These are phyloP conservation scores for Acipenser ruthenus DNA, from an alignment of 2,797 vertebrate genomes.

Conservation along the genomic window DNA sequence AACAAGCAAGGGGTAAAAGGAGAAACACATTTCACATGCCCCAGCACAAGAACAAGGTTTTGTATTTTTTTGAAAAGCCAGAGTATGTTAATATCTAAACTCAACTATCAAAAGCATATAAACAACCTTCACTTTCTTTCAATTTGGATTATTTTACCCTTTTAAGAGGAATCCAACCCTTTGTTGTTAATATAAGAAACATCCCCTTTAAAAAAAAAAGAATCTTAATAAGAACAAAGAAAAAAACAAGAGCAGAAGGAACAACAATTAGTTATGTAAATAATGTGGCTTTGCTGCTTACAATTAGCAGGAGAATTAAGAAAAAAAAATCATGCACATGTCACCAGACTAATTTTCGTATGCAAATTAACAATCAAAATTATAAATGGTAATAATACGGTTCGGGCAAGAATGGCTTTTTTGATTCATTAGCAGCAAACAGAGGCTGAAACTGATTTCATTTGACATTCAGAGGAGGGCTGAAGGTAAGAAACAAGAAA, in stretches of 20 bases:
- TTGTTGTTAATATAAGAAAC: slow-evolving; percentile 33
- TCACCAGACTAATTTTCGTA: slow-evolving; percentile 95
- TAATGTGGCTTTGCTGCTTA: slow-evolving; percentile 98
- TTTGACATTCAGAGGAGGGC: slow-evolving; percentile 61
- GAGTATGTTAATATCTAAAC: no score
- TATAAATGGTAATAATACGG: slow-evolving; percentile 95
- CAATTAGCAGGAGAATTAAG: slow-evolving; percentile 85
- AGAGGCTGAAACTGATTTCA: slow-evolving; percentile 61
- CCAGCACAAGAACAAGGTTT: no score
- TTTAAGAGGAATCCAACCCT: no score
- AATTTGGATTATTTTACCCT: no score
- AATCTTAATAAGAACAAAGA: slow-evolving; percentile 47
- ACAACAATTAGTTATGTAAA: slow-evolving; percentile 99
- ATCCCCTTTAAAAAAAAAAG: slow-evolving; percentile 47
- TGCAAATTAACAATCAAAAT: slow-evolving; percentile 98
- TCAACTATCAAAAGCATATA: no score
- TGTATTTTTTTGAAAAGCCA: no score
- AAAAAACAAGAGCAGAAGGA: slow-evolving; percentile 88
- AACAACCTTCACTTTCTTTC: no score
- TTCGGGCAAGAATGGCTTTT: slow-evolving; percentile 77
- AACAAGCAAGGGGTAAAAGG: no score
- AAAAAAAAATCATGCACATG: slow-evolving; percentile 80
- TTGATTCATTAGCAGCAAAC: slow-evolving; percentile 77
- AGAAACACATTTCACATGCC: no score
- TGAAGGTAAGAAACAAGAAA: slow-evolving; percentile 36